These are phyloP conservation scores for Drosophila nr. perissopoda DNA, from an alignment of 2,888 invertebrate species.

Conservation along the genomic window DNA sequence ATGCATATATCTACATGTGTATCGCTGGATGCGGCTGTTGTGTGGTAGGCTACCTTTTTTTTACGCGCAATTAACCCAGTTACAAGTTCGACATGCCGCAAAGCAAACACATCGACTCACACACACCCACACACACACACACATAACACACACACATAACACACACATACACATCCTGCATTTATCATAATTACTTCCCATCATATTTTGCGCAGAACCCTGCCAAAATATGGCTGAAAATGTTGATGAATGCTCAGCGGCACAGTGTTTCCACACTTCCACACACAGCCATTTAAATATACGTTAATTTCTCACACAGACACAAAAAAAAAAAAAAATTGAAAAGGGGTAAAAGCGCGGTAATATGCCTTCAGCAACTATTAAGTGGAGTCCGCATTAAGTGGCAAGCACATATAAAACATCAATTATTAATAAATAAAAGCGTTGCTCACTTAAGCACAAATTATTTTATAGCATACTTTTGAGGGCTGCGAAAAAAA, in stretches of 20 bases:
- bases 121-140: conserved; percentile 7
- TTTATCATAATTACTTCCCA: conserved; percentile 81
- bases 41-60: conserved; percentile 57
- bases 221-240: conserved; percentile 67
- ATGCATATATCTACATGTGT: neutral
- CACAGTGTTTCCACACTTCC: conserved; percentile 13
- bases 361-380: conserved; percentile 78
- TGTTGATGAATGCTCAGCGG: conserved; percentile 65
- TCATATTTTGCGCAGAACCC: conserved; percentile 59
- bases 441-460: conserved; percentile 55
- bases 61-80: conserved; percentile 79
- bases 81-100: conserved; percentile 79
- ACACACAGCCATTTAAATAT: conserved; percentile 5
- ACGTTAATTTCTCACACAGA: conserved; percentile 36
- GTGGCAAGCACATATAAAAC: conserved; percentile 70
- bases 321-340: conserved; percentile 13
- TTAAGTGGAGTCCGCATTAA: conserved; percentile 67
- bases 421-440: conserved; percentile 68
- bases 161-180: conserved; percentile 66
- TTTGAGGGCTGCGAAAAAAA: conserved; percentile 38
- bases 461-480: conserved; percentile 70
- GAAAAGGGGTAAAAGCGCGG: conserved; percentile 6
- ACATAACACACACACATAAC: conserved; percentile 23
- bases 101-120: conserved; percentile 41
- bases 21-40: conserved; percentile 12